Conservation (phyloP, 2,113 vertebrate genomes). For the Anoplopoma fimbria region DNA sequence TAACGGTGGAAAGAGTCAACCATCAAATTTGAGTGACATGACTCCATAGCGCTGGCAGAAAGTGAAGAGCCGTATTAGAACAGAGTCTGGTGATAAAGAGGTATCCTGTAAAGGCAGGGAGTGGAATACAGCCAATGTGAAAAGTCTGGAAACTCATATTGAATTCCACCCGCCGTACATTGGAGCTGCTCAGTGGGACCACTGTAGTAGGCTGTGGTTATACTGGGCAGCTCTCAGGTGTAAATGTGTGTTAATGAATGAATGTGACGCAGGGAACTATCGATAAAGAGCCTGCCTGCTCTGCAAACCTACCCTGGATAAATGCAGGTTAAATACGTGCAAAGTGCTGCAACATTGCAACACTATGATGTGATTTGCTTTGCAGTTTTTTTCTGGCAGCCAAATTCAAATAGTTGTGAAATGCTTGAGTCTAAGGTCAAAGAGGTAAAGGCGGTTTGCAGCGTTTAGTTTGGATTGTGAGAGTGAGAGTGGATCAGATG, state of each 20-base stretch:
- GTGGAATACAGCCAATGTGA: neutral
- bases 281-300: neutral
- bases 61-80: neutral
- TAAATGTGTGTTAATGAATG: neutral
- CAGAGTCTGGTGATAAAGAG: constrained; percentile 11
- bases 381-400: constrained; percentile 21
- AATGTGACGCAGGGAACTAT: neutral
- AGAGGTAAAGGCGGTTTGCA: constrained; percentile 12
- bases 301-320: constrained; percentile 18
- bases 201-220: neutral
- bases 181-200: neutral
- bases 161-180: constrained; percentile 6
- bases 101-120: neutral
- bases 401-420: constrained; percentile 23
- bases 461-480: constrained; percentile 56
- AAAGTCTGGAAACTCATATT: constrained; percentile 22
- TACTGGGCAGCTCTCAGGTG: neutral
- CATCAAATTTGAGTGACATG: constrained; percentile 50
- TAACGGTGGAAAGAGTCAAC: constrained; percentile 30
- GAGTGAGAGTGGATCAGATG: constrained; percentile 47
- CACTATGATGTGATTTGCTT: neutral
- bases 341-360: neutral
- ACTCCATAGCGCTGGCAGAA: constrained; percentile 49
- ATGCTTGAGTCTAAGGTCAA: constrained; percentile 29
- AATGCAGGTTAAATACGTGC: neutral